Conservation (phyloP, 1,140 invertebrate genomes). For the Ridgeia piscesae region DNA sequence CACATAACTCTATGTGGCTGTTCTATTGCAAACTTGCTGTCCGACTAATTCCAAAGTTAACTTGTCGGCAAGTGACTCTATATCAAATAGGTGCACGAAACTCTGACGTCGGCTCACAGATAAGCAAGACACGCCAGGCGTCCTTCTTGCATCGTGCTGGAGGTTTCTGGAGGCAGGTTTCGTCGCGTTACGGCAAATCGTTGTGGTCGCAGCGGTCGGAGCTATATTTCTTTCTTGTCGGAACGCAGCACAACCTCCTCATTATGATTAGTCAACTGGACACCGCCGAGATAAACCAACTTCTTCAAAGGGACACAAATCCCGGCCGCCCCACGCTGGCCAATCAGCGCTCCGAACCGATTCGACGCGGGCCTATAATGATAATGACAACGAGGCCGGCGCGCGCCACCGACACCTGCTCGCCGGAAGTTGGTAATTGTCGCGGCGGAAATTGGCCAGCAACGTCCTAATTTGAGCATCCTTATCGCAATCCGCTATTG, state of each 20-base stretch:
- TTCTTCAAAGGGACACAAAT: neutral
- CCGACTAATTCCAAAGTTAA: neutral
- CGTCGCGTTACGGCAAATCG: neutral
- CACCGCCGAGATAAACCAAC: neutral
- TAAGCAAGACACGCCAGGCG: neutral
- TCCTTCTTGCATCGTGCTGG: neutral
- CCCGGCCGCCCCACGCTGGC: neutral
- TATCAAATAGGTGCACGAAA: neutral
- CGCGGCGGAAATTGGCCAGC: neutral
- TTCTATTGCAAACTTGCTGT: neutral
- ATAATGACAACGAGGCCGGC: neutral
- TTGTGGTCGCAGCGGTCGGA: neutral
- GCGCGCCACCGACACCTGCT: neutral
- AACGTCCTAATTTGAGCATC: conserved; percentile 1
- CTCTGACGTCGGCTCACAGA: neutral
- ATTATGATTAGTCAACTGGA: neutral
- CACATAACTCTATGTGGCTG: neutral
- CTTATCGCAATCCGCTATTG: conserved; percentile 4
- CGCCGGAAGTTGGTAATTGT: neutral
- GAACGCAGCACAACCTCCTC: neutral
- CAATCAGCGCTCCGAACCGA: neutral
- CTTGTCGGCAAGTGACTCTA: neutral
- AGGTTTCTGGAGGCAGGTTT: neutral
- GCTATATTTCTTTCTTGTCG: neutral
- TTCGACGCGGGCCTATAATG: neutral